These are phyloP conservation scores for Apamea sordens DNA, from an alignment of 2,888 invertebrate species.

Conservation along the genomic window DNA sequence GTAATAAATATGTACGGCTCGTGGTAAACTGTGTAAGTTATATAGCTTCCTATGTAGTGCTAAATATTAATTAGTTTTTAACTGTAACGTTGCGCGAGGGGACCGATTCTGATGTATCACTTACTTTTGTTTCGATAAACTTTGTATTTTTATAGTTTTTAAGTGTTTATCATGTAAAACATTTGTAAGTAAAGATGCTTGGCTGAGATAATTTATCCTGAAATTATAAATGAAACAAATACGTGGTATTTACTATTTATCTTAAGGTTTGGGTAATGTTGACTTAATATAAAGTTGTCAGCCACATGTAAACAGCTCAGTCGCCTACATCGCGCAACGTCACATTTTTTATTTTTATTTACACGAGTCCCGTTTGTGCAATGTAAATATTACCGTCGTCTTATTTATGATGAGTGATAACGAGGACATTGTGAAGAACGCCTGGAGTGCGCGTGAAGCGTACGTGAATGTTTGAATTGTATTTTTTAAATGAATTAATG, in stretches of 20 bases:
- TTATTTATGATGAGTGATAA: slow-evolving; percentile 73
- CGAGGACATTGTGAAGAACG: slow-evolving; percentile 61
- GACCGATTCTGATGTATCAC: slow-evolving; percentile 12
- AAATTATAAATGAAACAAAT: slow-evolving; percentile 33
- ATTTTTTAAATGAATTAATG: slow-evolving; percentile 55
- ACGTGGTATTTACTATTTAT: slow-evolving; percentile 37
- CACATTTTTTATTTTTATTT: slow-evolving; percentile 58
- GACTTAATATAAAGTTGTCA: slow-evolving; percentile 30
- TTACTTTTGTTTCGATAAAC: slow-evolving; percentile 48
- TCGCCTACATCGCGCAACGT: slow-evolving; percentile 54
- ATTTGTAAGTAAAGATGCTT: slow-evolving; percentile 29
- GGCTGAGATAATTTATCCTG: slow-evolving; percentile 20
- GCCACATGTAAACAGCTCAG: slow-evolving; percentile 36
- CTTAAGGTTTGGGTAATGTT: slow-evolving; percentile 51
- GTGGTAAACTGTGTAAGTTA: slow-evolving; percentile 69
- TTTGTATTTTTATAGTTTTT: slow-evolving; percentile 63
- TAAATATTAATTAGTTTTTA: slow-evolving; percentile 69
- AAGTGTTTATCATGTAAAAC: slow-evolving; percentile 42
- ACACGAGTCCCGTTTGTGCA: slow-evolving; percentile 76
- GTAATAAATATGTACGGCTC: slow-evolving; percentile 45
- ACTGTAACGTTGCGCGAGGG: slow-evolving; percentile 57
- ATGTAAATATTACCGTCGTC: slow-evolving; percentile 78
- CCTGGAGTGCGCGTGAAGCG: slow-evolving; percentile 57
- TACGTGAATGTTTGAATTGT: slow-evolving; percentile 63
- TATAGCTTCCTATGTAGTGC: slow-evolving; percentile 82